Conservation (phyloP, 2,888 invertebrate genomes). For the Ormia ochracea region DNA sequence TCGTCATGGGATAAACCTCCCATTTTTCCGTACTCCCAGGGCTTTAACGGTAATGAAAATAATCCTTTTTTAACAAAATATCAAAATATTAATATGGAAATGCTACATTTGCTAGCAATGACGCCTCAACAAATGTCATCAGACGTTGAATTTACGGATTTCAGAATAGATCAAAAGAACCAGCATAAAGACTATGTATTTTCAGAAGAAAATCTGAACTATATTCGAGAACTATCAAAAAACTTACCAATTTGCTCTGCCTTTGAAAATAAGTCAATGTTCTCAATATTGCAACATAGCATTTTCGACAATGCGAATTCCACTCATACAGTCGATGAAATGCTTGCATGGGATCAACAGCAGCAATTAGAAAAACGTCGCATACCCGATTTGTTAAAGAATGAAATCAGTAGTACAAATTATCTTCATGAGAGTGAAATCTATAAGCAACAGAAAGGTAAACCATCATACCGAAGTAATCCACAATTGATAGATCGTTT, state of each 20-base stretch:
- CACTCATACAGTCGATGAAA: constrained; percentile 69
- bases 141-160: neutral
- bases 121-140: neutral
- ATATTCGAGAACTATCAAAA: constrained; percentile 75
- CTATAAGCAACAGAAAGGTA: neutral
- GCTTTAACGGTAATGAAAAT: constrained; percentile 11
- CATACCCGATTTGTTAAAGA: constrained; percentile 60
- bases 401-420: neutral
- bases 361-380: constrained; percentile 38
- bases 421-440: neutral
- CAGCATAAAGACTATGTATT: constrained; percentile 68
- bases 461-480: constrained; percentile 64
- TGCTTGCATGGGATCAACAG: constrained; percentile 70
- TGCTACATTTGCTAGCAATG: constrained; percentile 48
- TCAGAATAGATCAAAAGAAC: neutral
- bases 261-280: constrained; percentile 76
- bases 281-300: constrained; percentile 68
- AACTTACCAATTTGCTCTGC: constrained; percentile 77
- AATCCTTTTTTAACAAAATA: constrained; percentile 63
- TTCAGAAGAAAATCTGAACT: constrained; percentile 75
- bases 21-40: constrained; percentile 80
- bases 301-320: constrained; percentile 57
- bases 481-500: constrained; percentile 84
- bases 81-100: constrained; percentile 61
- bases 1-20: constrained; percentile 91